A percentile compares a stretch with the other conserved stretches of the same genome.
Conservation (phyloP, 2,888 invertebrate genomes). For the Ametastegia equiseti region DNA sequence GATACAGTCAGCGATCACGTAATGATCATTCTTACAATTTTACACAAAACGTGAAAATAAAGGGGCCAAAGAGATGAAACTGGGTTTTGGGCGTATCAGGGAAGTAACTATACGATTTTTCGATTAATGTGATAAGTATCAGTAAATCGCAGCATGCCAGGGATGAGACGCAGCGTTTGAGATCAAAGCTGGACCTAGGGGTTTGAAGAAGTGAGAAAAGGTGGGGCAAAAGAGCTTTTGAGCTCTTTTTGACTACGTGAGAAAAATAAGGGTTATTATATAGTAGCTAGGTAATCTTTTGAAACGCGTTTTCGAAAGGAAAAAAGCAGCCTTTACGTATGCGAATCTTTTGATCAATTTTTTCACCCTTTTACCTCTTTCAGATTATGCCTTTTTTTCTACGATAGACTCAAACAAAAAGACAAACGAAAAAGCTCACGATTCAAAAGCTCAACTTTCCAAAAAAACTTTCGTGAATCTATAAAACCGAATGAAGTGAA, state of each 20-base stretch:
- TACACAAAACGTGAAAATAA: neutral
- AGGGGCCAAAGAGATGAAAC: neutral
- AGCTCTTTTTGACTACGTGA: neutral
- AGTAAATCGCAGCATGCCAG: neutral
- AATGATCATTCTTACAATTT: neutral
- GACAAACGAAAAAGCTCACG: no score
- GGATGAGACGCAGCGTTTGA: neutral
- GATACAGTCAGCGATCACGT: neutral
- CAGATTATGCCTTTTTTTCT: neutral
- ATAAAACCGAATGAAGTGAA: no score
- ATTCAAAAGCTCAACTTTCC: no score
- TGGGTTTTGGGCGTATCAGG: neutral
- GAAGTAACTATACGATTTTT: neutral
- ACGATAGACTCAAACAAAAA: neutral
- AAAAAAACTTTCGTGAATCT: no score
- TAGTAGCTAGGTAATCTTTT: conserved; percentile 13
- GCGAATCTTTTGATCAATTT: conserved; percentile 52
- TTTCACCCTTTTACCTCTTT: conserved; percentile 64
- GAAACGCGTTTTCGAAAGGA: conserved; percentile 11
- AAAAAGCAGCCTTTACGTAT: neutral
- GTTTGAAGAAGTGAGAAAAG: neutral
- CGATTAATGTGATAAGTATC: conserved; percentile 11
- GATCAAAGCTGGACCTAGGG: conserved; percentile 5
- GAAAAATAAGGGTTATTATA: neutral
- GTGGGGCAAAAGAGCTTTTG: neutral